Evolutionary conservation across 1,140 invertebrate species (phyloP).

Genomic region (Cydia fagiglandana): DNA sequence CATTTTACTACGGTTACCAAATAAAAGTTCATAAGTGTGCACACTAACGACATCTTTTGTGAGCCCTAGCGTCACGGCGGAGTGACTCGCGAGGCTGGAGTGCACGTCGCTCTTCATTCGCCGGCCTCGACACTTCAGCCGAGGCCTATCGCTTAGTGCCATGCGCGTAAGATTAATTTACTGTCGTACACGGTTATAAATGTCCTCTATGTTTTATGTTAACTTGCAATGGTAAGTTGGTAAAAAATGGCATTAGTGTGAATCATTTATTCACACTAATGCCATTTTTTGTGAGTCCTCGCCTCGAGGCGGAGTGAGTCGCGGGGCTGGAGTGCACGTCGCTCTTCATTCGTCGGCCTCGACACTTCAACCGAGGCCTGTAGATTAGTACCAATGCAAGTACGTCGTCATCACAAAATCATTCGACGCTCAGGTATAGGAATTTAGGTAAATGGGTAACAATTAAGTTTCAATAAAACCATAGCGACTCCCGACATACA

Average conservation of each 20-base stretch:
- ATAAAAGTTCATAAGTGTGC: neutral
- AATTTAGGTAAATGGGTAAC: too few relatives aligned
- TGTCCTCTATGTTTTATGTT: neutral
- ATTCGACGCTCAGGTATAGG: too few relatives aligned
- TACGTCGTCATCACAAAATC: neutral
- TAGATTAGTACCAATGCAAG: slow-evolving; percentile 32
- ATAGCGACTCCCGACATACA: neutral
- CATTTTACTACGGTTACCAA: neutral
- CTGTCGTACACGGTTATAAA: neutral
- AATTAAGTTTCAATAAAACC: too few relatives aligned
- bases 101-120: slow-evolving; percentile 63
- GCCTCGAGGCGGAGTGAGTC: slow-evolving; percentile 39
- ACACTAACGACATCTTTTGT: slow-evolving; percentile 52
- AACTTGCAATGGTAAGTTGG: too few relatives aligned
- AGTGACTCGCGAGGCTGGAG: slow-evolving; percentile 57
- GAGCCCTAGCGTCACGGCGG: slow-evolving; percentile 42
- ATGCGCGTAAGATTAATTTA: slow-evolving; percentile 29
- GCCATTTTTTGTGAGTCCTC: slow-evolving; percentile 28
- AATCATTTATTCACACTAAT: neutral
- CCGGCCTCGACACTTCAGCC: slow-evolving; percentile 54
- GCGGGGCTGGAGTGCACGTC: slow-evolving; percentile 51
- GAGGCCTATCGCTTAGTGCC: slow-evolving; percentile 32
- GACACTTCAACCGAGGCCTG: slow-evolving; percentile 46
- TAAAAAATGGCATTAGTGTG: too few relatives aligned
- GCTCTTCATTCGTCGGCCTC: slow-evolving; percentile 57